Percentiles rank a stretch among this genome's conserved stretches.
Conservation (phyloP, 1,140 invertebrate species). For the Camponotus vicinus region DNA sequence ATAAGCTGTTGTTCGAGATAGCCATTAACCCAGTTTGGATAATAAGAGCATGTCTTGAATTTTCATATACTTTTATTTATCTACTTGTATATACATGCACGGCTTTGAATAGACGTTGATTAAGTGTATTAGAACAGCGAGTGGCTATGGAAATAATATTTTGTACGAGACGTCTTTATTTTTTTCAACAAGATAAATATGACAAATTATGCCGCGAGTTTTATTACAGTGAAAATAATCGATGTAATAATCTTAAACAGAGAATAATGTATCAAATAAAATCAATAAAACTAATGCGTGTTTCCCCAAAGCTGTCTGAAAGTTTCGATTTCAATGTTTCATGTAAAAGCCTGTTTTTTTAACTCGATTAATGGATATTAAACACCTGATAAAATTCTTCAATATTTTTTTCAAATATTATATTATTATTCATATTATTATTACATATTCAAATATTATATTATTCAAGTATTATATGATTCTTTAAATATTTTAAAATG, state of each 20-base stretch:
- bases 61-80: slow-evolving; percentile 33
- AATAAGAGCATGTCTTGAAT: slow-evolving; percentile 20
- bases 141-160: background rate
- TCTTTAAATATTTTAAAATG: background rate
- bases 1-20: slow-evolving; percentile 32
- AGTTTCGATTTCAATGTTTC: background rate
- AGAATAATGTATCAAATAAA: background rate
- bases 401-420: background rate
- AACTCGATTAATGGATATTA: background rate
- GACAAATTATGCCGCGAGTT: background rate
- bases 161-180: background rate
- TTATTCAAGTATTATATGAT: no score
- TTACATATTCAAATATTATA: no score
- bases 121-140: slow-evolving; percentile 28
- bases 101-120: slow-evolving; percentile 45
- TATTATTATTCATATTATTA: no score
- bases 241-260: background rate
- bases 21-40: slow-evolving; percentile 45
- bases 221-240: background rate
- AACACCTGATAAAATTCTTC: background rate
- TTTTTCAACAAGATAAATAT: background rate
- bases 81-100: background rate
- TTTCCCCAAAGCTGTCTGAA: background rate
- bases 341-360: background rate
- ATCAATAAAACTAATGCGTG: background rate